Conservation (phyloP, 2,797 vertebrate genomes). For the Cygnus olor region DNA sequence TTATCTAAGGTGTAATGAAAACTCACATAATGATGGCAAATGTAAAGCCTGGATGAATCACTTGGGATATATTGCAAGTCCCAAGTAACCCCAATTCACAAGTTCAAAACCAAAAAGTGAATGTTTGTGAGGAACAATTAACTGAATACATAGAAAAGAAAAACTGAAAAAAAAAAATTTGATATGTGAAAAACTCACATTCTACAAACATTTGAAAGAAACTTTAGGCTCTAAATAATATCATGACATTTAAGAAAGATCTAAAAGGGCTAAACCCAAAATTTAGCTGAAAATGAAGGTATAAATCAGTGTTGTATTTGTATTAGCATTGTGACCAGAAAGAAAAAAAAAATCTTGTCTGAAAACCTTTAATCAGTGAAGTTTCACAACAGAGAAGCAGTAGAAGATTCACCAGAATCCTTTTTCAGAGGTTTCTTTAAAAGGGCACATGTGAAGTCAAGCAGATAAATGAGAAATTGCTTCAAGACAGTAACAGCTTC, state of each 20-base stretch:
- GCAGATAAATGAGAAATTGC: neutral
- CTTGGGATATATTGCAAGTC: neutral
- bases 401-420: neutral
- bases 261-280: neutral
- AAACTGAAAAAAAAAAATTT: neutral
- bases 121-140: neutral
- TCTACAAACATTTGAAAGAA: neutral
- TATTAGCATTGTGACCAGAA: neutral
- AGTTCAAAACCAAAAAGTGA: neutral
- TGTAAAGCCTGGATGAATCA: neutral
- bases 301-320: neutral
- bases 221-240: neutral
- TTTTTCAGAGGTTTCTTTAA: neutral
- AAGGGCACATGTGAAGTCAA: neutral
- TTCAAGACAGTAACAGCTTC: neutral
- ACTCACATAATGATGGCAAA: neutral
- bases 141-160: neutral
- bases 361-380: neutral
- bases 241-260: neutral
- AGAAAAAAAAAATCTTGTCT: neutral
- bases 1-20: constrained; percentile 33
- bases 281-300: neutral
- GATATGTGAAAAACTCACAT: neutral
- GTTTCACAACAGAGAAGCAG: neutral
- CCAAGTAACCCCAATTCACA: neutral